Evolutionary conservation across 2,888 invertebrate genomes (phyloP).

Genomic region (Gastracanthus pulcherrimus): DNA sequence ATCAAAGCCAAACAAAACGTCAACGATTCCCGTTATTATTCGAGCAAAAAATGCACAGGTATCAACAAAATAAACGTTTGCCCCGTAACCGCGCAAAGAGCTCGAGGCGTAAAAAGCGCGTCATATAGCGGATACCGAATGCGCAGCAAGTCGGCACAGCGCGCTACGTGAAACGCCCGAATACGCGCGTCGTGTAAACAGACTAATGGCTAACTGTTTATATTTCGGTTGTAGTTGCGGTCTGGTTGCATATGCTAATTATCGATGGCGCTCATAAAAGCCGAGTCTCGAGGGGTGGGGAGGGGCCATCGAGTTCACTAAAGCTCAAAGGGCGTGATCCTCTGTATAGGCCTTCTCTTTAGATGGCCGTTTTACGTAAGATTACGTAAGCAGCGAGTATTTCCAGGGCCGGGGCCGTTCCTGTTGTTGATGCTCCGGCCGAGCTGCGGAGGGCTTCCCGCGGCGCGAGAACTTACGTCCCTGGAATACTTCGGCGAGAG

Average conservation of each 20-base stretch:
- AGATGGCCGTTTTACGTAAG: constrained; percentile 2
- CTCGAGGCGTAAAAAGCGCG: too few relatives aligned
- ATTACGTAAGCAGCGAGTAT: background rate
- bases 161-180: background rate
- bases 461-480: constrained; percentile 9
- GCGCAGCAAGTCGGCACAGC: too few relatives aligned
- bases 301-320: background rate
- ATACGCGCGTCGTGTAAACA: background rate
- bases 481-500: background rate
- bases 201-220: background rate
- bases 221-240: background rate
- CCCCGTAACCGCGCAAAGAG: too few relatives aligned
- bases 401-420: background rate
- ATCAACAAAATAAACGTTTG: background rate
- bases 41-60: background rate
- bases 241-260: constrained; percentile 9
- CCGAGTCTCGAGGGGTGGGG: background rate
- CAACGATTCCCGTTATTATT: background rate
- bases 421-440: background rate
- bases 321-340: background rate
- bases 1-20: background rate
- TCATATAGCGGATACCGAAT: too few relatives aligned
- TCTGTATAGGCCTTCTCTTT: background rate
- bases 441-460: background rate
- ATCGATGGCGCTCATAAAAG: background rate